phyloP scores from a whole-genome alignment of 2,797 vertebrate species.

The Girardinus metallicus region DNA sequence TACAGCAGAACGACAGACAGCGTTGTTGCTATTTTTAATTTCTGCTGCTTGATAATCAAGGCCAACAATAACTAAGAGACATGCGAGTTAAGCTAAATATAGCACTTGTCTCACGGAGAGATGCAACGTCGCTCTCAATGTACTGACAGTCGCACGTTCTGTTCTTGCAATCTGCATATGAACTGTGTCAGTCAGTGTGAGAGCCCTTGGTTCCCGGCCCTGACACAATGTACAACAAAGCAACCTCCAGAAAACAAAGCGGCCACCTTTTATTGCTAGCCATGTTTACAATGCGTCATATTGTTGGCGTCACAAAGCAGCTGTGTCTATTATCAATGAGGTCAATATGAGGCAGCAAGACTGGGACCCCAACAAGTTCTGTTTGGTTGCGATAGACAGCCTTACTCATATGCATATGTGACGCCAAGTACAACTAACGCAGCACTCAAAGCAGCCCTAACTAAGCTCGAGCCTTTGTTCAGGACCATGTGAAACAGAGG shows the following conservation, averaged over 20 bases:
- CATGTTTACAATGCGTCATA: slow-evolving; percentile 34
- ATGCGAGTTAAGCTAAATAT: not conserved
- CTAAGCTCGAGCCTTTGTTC: slow-evolving; percentile 35
- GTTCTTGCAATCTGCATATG: not conserved
- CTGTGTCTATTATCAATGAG: slow-evolving; percentile 48
- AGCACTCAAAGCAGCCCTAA: slow-evolving; percentile 21
- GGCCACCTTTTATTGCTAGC: slow-evolving; percentile 24
- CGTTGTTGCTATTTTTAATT: not conserved
- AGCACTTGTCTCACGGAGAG: slow-evolving; percentile 4
- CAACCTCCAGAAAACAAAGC: slow-evolving; percentile 27
- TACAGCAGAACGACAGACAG: slow-evolving; percentile 4
- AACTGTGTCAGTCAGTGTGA: not conserved
- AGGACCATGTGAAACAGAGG: slow-evolving; percentile 14
- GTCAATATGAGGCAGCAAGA: slow-evolving; percentile 62
- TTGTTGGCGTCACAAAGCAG: slow-evolving; percentile 37
- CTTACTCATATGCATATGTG: slow-evolving; percentile 25
- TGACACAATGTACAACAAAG: slow-evolving; percentile 3
- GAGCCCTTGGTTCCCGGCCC: not conserved
- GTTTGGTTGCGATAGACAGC: slow-evolving; percentile 54
- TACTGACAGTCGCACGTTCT: not conserved
- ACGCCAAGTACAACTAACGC: slow-evolving; percentile 24
- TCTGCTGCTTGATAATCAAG: slow-evolving; percentile 1
- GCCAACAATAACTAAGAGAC: not conserved
- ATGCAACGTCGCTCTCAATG: slow-evolving; percentile 8
- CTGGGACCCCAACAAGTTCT: slow-evolving; percentile 40